These are phyloP conservation scores for Megaceryle torquata DNA, from an alignment of 2,113 vertebrate genomes.

Conservation along the genomic window DNA sequence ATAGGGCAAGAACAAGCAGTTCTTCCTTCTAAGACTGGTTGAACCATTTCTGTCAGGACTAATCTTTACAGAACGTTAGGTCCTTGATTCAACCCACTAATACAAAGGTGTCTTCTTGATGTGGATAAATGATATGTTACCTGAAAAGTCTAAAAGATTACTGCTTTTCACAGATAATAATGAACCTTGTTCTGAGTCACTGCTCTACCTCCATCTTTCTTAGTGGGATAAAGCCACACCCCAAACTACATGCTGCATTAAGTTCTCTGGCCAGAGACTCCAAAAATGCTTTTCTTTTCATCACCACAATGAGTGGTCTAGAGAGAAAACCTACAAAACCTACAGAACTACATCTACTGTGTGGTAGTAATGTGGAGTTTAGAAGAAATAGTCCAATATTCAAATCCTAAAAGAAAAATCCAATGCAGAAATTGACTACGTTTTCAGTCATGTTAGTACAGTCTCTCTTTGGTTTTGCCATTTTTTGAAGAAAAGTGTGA, in stretches of 20 bases:
- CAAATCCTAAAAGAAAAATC: background rate
- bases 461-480: background rate
- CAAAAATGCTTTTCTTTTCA: background rate
- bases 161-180: background rate
- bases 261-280: background rate
- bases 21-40: background rate
- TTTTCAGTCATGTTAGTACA: background rate
- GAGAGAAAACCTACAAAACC: background rate
- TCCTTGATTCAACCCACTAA: background rate
- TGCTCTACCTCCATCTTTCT: background rate
- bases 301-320: background rate
- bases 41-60: background rate
- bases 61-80: background rate
- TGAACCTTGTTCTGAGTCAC: background rate
- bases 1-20: background rate
- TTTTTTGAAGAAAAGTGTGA: background rate
- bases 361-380: background rate
- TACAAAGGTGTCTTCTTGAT: background rate
- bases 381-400: background rate
- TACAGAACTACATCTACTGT: background rate
- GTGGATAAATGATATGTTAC: background rate
- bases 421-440: background rate
- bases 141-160: background rate
- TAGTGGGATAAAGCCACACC: background rate
- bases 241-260: background rate